Conservation (phyloP, 1,140 invertebrate species). For the Zelostemma sp. region DNA sequence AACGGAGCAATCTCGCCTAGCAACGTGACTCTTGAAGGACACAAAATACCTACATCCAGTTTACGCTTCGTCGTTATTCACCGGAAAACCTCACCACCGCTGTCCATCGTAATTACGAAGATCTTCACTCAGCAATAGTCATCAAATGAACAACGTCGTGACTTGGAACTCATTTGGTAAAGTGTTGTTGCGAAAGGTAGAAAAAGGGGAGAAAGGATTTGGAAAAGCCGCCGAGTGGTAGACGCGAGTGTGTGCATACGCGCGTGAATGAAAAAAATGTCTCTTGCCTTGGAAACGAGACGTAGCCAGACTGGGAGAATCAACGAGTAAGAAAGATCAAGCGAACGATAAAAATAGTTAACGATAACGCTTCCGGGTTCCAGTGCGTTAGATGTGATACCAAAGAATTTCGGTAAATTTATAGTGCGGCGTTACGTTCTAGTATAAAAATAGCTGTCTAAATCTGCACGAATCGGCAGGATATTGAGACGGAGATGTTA, state of each 20-base stretch:
- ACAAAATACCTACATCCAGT: slow-evolving; percentile 1
- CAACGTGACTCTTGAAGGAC: slow-evolving; percentile 8
- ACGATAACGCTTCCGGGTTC: too few species aligned
- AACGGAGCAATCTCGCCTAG: slow-evolving; percentile 7
- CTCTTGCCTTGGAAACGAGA: too few species aligned
- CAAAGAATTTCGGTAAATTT: not conserved
- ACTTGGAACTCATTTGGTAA: slow-evolving; percentile 57
- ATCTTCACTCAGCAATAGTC: slow-evolving; percentile 16
- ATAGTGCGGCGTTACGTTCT: not conserved
- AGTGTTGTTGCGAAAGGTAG: slow-evolving; percentile 34
- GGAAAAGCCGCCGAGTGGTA: slow-evolving; percentile 25
- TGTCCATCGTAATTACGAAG: slow-evolving; percentile 20
- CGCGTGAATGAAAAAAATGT: not conserved
- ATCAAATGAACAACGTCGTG: slow-evolving; percentile 37
- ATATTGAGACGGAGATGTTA: not conserved
- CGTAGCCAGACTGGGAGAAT: too few species aligned
- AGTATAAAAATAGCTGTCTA: not conserved
- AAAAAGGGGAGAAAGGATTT: slow-evolving; percentile 12
- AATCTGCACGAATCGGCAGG: not conserved
- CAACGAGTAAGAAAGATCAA: too few species aligned
- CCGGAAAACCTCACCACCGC: slow-evolving; percentile 15
- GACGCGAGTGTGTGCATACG: not conserved
- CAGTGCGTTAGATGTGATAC: not conserved
- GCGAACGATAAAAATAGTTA: not conserved
- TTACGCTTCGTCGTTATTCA: slow-evolving; percentile 10